Conservation (phyloP, 2,113 vertebrate species). For the Chaetodon trifascialis region DNA sequence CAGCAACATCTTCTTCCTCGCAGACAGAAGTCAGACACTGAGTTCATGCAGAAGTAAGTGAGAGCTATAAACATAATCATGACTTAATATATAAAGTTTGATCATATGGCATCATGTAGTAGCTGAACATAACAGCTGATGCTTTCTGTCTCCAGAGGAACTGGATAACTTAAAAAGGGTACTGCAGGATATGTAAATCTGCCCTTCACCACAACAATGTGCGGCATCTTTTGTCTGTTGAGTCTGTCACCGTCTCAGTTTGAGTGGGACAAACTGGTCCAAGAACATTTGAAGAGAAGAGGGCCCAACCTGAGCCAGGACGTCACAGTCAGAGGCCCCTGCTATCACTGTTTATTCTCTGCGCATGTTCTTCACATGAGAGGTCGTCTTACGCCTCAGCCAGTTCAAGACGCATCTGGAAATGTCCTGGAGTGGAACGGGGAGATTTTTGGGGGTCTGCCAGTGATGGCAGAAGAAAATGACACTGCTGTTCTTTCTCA, state of each 20-base stretch:
- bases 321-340: conserved; percentile 64
- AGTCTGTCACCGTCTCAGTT: conserved; percentile 70
- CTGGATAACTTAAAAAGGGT: conserved; percentile 91
- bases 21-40: conserved; percentile 87
- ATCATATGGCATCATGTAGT: neutral
- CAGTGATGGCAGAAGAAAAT: conserved; percentile 84
- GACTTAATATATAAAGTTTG: neutral
- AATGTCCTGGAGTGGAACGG: conserved; percentile 95
- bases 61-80: neutral
- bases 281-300: conserved; percentile 83
- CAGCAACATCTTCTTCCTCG: conserved; percentile 95
- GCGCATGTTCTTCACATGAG: conserved; percentile 94
- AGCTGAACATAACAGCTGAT: neutral
- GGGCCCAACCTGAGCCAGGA: conserved; percentile 88
- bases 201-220: conserved; percentile 85
- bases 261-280: conserved; percentile 63
- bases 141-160: conserved; percentile 80
- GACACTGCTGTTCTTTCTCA: conserved; percentile 88
- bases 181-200: conserved; percentile 87
- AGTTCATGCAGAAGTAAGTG: conserved; percentile 91
- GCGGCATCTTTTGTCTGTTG: conserved; percentile 93
- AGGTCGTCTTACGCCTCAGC: conserved; percentile 89
- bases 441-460: conserved; percentile 91
- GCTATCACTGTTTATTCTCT: conserved; percentile 90
- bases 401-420: conserved; percentile 85